A percentile compares a stretch with the other conserved stretches of the same genome.
These are phyloP conservation scores for Tachina fera DNA, from an alignment of 2,888 invertebrate genomes.

Conservation along the genomic window DNA sequence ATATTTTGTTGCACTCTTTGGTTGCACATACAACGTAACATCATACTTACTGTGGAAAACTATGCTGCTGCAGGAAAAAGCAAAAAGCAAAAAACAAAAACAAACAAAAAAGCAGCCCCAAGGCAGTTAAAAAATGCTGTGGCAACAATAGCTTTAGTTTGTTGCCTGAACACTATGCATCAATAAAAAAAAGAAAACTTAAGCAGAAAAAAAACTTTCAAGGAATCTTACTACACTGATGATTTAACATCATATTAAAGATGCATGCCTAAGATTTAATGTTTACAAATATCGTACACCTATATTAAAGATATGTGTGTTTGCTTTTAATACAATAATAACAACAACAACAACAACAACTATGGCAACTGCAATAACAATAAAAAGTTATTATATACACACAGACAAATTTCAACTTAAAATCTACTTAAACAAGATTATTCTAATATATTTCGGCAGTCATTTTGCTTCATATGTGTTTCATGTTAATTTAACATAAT, in stretches of 20 bases:
- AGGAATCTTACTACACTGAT: constrained; percentile 63
- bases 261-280: constrained; percentile 71
- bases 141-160: constrained; percentile 33
- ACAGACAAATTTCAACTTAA: too few relatives aligned
- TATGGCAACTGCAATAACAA: constrained; percentile 3
- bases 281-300: constrained; percentile 71
- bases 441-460: too few relatives aligned
- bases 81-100: too few relatives aligned
- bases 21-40: constrained; percentile 60
- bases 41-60: constrained; percentile 58
- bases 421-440: too few relatives aligned
- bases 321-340: constrained; percentile 54
- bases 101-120: constrained; percentile 24
- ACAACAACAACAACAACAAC: background rate
- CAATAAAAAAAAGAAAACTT: constrained; percentile 9
- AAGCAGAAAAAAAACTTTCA: constrained; percentile 3
- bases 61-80: constrained; percentile 29
- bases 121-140: constrained; percentile 49
- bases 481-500: too few relatives aligned
- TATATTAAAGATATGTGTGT: constrained; percentile 62
- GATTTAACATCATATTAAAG: constrained; percentile 71
- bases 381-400: constrained; percentile 32
- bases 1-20: constrained; percentile 68
- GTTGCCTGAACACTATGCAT: constrained; percentile 38
- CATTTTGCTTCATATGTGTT: too few relatives aligned